These are phyloP conservation scores for Muscicapa adusta DNA, from an alignment of 2,113 vertebrate genomes.

Conservation along the genomic window DNA sequence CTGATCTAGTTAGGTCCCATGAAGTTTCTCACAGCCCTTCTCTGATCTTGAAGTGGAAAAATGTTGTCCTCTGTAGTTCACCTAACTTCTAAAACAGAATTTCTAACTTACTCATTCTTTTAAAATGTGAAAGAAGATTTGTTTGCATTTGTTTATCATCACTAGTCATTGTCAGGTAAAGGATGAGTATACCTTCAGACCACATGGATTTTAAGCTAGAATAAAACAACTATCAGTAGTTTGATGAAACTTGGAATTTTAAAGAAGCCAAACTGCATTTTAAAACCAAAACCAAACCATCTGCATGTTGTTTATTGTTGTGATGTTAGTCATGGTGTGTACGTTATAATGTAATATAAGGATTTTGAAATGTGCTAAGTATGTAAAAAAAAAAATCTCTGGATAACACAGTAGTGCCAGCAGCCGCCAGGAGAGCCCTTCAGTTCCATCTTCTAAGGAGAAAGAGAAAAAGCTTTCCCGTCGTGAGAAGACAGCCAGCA, in stretches of 20 bases:
- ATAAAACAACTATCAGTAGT: neutral
- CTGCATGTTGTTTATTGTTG: neutral
- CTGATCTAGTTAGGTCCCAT: neutral
- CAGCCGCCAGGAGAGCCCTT: conserved; percentile 74
- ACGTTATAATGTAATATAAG: neutral
- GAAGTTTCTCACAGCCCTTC: neutral
- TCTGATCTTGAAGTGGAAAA: neutral
- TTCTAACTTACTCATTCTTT: neutral
- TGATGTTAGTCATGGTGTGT: neutral
- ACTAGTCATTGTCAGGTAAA: neutral
- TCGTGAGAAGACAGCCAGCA: conserved; percentile 66
- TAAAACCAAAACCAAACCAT: neutral
- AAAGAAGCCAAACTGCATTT: neutral
- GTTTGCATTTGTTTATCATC: neutral
- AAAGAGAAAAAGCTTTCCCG: conserved; percentile 61
- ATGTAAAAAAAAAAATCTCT: neutral
- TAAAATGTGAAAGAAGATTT: neutral
- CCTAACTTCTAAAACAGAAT: neutral
- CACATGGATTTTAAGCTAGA: neutral
- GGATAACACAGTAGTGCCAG: conserved; percentile 72
- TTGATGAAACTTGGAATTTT: neutral
- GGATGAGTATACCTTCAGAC: neutral
- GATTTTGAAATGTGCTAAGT: neutral
- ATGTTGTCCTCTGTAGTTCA: neutral
- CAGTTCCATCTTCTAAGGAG: conserved; percentile 68